phyloP scores from a whole-genome alignment of 2,797 vertebrate species.

The Sebastes miniatus region DNA sequence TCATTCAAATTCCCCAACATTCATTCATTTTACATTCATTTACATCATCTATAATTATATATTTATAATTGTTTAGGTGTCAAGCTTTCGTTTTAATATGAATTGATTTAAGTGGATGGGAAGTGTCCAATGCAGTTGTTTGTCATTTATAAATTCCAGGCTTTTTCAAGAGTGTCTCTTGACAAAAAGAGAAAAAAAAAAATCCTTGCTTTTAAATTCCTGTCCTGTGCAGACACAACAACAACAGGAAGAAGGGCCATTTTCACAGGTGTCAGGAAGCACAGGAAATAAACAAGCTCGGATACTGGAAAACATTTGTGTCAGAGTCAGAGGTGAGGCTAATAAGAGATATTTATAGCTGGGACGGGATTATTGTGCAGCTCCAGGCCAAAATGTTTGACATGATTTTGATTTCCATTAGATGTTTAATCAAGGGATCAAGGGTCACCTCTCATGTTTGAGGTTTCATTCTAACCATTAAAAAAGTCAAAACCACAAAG shows the following conservation, averaged over 20 bases:
- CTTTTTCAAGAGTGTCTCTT: constrained; percentile 76
- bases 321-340: constrained; percentile 78
- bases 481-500: not conserved
- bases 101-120: constrained; percentile 22
- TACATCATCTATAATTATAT: too few relatives aligned
- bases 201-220: constrained; percentile 85
- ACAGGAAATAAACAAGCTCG: constrained; percentile 87
- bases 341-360: constrained; percentile 75
- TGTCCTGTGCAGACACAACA: constrained; percentile 93
- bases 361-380: constrained; percentile 49
- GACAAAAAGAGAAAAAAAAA: constrained; percentile 45
- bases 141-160: constrained; percentile 77
- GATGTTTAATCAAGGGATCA: not conserved
- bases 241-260: constrained; percentile 96
- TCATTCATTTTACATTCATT: too few relatives aligned
- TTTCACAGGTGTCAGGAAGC: constrained; percentile 98
- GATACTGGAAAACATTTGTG: constrained; percentile 82
- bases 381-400: not conserved
- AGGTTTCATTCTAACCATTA: not conserved
- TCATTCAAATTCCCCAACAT: too few relatives aligned
- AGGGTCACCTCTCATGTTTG: not conserved
- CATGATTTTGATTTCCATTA: not conserved
- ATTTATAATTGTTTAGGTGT: not conserved
- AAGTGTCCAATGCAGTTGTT: constrained; percentile 42
- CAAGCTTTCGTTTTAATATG: constrained; percentile 29